Evolutionary conservation across 2,113 vertebrate species (phyloP), one percentile per base, ranked within the genome.

Genomic region (Lophura nycthemera): DNA sequence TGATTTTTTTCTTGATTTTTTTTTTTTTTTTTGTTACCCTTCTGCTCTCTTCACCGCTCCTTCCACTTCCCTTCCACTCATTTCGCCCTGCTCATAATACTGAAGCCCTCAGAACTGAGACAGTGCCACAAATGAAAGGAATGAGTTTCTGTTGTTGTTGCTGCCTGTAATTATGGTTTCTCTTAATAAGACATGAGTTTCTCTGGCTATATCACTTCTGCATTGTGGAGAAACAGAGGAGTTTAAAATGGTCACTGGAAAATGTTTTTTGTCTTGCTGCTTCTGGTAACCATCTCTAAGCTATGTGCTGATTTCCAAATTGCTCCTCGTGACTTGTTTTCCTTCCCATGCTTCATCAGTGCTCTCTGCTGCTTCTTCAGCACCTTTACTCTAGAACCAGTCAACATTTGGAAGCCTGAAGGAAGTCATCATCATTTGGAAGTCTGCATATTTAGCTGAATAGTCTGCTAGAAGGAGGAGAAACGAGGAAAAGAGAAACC

Each of bases 111-210:
- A 82, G 71, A 93, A 76, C 60, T 74, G 76, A 84, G 29, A 70
- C 76, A 89, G 67, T 89, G 52, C 76, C 88, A 75, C 79, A 78
- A 91, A 91, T 90, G 76, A 88, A 83, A 72, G 36, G 27, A 92
- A 90, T 78, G 80, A 56, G 18, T 21, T 54, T 57, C 69, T 63
- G 34, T 64, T 29, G 10, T 40, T 86, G 47, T n/a, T 86, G 36
- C 80, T 88, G 73, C 52, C 80, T 90, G 73, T 93, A 88, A 90
- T 92, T 94, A 94, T 94, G 83, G 85, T 95, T 96, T 94, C 86
- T 95, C 29, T 19, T 88, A 93, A 57, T 67, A 81, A 72, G 69
- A 72, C 70, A 83, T 57, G 0, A 29, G 40, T 89, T 94, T 61
- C 52, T 88, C 57, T 75, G 80, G 54, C 72, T 86, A 57, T 42